phyloP scores from a whole-genome alignment of 1,140 invertebrate genomes.

The Monomorium pharaonis region DNA sequence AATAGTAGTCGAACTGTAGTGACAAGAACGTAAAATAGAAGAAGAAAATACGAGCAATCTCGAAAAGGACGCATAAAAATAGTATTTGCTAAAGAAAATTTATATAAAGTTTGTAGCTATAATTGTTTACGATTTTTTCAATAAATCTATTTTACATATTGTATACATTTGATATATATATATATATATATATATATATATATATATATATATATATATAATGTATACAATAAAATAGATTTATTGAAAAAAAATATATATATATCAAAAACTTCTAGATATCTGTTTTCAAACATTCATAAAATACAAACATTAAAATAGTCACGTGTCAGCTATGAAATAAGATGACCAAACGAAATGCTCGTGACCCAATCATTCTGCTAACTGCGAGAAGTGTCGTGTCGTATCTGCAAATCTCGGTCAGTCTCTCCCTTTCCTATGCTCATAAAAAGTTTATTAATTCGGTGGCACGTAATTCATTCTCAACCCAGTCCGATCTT shows the following conservation, averaged over 20 bases:
- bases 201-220: no score
- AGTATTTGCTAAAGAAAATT: neutral
- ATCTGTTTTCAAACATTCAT: neutral
- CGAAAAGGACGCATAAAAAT: neutral
- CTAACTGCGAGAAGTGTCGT: constrained; percentile 18
- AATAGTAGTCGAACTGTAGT: neutral
- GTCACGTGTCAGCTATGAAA: neutral
- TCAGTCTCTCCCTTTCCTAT: neutral
- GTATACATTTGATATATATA: no score
- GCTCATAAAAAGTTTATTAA: constrained; percentile 60
- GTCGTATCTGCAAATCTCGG: constrained; percentile 62
- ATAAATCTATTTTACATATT: neutral
- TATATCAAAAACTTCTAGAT: neutral
- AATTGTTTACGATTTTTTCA: neutral
- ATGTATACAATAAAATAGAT: no score
- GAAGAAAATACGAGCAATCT: neutral
- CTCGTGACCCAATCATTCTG: constrained; percentile 13
- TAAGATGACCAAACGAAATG: neutral
- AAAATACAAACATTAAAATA: neutral
- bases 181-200: no score
- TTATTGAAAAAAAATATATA: neutral
- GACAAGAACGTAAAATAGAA: neutral
- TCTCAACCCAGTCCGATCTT: neutral
- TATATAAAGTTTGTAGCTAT: neutral
- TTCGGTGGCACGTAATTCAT: constrained; percentile 65